Evolutionary conservation across 2,888 invertebrate genomes (phyloP).

Genomic region (Atethmia centrago): DNA sequence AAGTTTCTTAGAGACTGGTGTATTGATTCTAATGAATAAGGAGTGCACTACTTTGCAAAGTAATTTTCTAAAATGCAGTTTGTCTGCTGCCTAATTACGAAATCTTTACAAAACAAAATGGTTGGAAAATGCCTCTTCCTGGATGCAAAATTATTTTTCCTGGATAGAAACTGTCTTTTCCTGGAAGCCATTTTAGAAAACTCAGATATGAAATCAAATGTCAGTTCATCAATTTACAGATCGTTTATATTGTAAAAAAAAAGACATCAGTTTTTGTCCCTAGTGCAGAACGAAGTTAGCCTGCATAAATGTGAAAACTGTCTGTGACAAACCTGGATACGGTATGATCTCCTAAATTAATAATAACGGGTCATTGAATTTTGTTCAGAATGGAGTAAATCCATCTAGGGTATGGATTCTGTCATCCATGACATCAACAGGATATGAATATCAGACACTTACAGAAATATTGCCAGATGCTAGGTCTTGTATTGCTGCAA

Average conservation of each 20-base stretch:
- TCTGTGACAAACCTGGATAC: background rate
- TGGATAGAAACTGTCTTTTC: background rate
- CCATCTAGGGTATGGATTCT: background rate
- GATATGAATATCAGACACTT: slow-evolving; percentile 25
- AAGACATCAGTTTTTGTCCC: background rate
- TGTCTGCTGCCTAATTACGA: slow-evolving; percentile 12
- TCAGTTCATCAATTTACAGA: no score
- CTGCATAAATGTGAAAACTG: background rate
- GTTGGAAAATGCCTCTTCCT: background rate
- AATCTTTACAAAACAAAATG: background rate
- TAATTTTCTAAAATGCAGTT: background rate
- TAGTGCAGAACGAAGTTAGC: background rate
- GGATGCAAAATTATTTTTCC: background rate
- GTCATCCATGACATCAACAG: background rate
- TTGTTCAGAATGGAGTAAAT: background rate
- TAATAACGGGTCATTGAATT: background rate
- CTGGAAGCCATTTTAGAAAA: background rate
- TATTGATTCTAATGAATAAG: slow-evolving; percentile 1
- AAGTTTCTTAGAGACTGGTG: background rate
- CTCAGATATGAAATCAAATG: no score
- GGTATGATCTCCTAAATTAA: background rate
- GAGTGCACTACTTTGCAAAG: slow-evolving; percentile 18
- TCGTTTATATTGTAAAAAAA: background rate
- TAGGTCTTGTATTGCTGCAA: slow-evolving; percentile 9
- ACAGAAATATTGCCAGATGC: slow-evolving; percentile 15